phyloP scores from a whole-genome alignment of 2,113 vertebrate species.

The Sebastes fasciatus region DNA sequence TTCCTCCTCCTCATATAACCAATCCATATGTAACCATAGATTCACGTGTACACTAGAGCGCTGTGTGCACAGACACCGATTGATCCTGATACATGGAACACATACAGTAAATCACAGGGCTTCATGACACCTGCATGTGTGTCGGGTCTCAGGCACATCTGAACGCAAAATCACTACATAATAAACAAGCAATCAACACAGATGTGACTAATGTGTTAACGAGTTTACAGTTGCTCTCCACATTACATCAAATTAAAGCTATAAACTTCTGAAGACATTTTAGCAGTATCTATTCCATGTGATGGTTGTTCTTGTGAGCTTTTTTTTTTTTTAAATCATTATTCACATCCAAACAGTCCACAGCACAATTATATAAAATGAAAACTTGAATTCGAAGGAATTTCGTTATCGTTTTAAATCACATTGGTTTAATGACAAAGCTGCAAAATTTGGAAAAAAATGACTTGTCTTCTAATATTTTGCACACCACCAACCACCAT shows the following conservation, averaged over 20 bases:
- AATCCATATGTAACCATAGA: slow-evolving; percentile 2
- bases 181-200: not conserved
- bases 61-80: not conserved
- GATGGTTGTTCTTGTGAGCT: not conserved
- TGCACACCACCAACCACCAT: no score
- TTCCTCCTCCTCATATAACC: not conserved
- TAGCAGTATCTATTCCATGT: not conserved
- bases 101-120: not conserved
- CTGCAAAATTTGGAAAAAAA: no score
- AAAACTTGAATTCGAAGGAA: no score
- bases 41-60: not conserved
- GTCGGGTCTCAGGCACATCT: not conserved
- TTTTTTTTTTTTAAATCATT: not conserved
- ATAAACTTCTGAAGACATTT: not conserved
- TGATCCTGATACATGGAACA: not conserved
- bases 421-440: no score
- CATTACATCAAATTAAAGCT: not conserved
- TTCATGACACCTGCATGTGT: not conserved
- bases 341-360: not conserved
- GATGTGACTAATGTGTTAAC: not conserved
- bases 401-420: no score
- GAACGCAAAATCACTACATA: not conserved
- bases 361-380: not conserved
- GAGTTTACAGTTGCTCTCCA: not conserved
- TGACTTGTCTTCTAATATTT: no score